Evolutionary conservation across 2,888 invertebrate genomes (phyloP).

Genomic region (Oxytorus armatus): DNA sequence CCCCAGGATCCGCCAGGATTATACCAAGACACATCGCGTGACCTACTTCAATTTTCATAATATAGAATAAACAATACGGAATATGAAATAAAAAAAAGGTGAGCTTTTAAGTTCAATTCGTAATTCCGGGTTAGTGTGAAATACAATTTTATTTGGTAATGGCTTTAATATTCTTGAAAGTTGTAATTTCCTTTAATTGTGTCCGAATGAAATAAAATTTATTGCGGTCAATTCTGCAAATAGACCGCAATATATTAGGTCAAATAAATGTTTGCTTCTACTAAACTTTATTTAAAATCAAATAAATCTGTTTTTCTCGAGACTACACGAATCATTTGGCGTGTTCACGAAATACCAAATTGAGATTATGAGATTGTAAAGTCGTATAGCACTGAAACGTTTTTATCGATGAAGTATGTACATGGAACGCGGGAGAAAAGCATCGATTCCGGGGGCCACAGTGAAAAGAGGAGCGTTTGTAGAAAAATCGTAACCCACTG

Average conservation of each 20-base stretch:
- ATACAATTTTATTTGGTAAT: no score
- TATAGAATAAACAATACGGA: constrained; percentile 25
- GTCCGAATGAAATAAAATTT: no score
- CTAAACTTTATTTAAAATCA: no score
- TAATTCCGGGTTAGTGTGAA: background rate
- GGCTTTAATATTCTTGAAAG: no score
- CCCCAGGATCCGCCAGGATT: constrained; percentile 26
- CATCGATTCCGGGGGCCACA: background rate
- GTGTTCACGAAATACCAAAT: no score
- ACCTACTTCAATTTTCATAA: constrained; percentile 40
- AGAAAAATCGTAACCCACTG: constrained; percentile 33
- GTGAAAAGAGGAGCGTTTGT: constrained; percentile 27
- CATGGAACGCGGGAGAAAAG: background rate
- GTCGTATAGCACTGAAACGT: background rate
- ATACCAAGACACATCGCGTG: constrained; percentile 33
- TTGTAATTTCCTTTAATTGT: no score
- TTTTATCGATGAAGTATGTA: background rate
- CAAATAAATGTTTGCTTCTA: no score
- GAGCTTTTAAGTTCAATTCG: background rate
- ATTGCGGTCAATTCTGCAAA: no score
- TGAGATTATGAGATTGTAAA: no score
- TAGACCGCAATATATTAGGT: no score
- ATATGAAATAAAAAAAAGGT: constrained; percentile 3
- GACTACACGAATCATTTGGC: no score
- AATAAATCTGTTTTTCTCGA: no score